Evolutionary conservation across 2,797 vertebrate species (phyloP).

Genomic region (Prionace glauca): DNA sequence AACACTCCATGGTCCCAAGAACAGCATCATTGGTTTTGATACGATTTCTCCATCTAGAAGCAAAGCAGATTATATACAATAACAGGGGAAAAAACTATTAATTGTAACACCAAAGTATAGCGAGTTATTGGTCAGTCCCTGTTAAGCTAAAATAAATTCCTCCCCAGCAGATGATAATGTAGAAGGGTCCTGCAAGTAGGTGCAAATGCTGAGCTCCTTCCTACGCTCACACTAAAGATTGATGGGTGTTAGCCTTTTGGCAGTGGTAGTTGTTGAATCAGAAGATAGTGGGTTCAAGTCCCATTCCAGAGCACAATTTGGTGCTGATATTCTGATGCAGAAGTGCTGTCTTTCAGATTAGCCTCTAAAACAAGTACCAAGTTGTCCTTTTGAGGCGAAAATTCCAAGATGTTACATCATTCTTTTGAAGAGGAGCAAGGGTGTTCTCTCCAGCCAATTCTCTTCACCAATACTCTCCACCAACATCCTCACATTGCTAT

Average conservation of each 20-base stretch:
- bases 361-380: neutral
- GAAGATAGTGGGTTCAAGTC: neutral
- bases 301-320: neutral
- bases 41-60: constrained; percentile 91
- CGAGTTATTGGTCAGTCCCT: neutral
- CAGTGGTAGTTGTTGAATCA: neutral
- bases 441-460: neutral
- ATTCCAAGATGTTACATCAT: neutral
- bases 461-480: neutral
- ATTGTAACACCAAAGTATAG: neutral
- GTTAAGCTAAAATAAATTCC: neutral
- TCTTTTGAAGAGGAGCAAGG: neutral
- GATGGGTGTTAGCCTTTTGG: neutral
- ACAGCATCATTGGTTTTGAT: constrained; percentile 96
- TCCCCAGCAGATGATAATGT: neutral
- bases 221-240: neutral
- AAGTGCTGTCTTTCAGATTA: neutral
- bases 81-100: neutral
- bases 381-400: neutral
- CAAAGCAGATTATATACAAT: constrained; percentile 42
- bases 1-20: constrained; percentile 97
- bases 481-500: neutral
- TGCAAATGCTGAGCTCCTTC: neutral
- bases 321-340: neutral
- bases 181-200: neutral